These are phyloP conservation scores for Neuroterus valhalla DNA, from an alignment of 1,140 invertebrate species.

Conservation along the genomic window DNA sequence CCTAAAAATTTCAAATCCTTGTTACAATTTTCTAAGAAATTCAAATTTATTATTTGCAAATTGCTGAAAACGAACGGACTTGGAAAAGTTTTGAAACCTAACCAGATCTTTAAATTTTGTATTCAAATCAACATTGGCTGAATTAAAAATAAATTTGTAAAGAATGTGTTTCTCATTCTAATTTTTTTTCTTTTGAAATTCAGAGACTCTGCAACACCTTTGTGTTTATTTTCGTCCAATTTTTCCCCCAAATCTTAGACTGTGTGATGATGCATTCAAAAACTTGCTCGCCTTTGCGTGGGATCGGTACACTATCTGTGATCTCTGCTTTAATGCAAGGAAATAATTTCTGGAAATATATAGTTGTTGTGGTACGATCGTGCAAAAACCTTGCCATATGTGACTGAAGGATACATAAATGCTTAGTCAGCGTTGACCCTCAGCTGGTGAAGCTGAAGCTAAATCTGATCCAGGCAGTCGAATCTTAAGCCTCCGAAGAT, in stretches of 20 bases:
- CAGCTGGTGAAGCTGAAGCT: neutral
- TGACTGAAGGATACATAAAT: constrained; percentile 18
- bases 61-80: no score
- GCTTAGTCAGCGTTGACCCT: constrained; percentile 24
- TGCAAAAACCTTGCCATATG: constrained; percentile 28
- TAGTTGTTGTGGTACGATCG: constrained; percentile 1
- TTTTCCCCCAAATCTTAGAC: neutral
- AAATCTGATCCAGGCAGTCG: neutral
- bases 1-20: no score
- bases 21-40: no score
- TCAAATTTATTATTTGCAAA: no score
- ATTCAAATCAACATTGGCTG: no score
- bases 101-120: no score
- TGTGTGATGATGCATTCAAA: neutral
- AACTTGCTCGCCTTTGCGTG: constrained; percentile 6
- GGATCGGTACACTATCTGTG: neutral
- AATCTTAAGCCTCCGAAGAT: constrained; percentile 1
- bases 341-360: constrained; percentile 10
- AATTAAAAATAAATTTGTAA: no score
- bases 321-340: neutral
- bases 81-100: no score
- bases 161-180: neutral
- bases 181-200: constrained; percentile 3
- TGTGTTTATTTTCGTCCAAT: neutral
- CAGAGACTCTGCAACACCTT: neutral